A percentile compares a stretch with the other conserved stretches of the same genome.
phyloP scores from a whole-genome alignment of 2,113 vertebrate genomes.

The Neofelis nebulosa region DNA sequence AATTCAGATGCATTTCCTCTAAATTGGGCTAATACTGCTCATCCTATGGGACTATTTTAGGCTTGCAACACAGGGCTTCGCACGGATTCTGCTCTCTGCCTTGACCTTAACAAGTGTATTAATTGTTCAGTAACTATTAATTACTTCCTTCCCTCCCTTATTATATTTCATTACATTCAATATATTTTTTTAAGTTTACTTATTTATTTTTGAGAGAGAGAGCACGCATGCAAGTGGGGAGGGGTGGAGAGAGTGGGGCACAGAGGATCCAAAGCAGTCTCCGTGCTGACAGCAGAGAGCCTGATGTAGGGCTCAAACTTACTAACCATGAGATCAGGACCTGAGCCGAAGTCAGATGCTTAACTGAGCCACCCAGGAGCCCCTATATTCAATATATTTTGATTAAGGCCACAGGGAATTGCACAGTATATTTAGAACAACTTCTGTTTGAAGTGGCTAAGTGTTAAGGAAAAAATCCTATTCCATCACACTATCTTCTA shows the following conservation, averaged over 20 bases:
- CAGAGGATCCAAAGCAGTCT: no score
- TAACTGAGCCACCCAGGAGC: no score
- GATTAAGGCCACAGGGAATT: not conserved
- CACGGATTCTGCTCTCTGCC: not conserved
- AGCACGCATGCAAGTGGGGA: no score
- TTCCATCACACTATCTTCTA: not conserved
- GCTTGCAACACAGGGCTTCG: not conserved
- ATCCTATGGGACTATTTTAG: not conserved
- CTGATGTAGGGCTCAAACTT: no score
- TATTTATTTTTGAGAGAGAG: no score
- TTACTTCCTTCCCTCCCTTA: not conserved
- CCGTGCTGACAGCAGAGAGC: no score
- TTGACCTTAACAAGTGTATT: not conserved
- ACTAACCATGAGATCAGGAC: no score
- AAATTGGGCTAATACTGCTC: not conserved
- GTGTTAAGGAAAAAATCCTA: not conserved
- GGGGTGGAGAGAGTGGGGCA: no score
- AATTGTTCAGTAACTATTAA: not conserved
- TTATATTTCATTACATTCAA: not conserved
- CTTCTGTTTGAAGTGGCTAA: not conserved
- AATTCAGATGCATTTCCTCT: not conserved
- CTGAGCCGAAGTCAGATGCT: no score
- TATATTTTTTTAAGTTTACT: no score
- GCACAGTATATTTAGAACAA: not conserved
- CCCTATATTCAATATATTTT: not conserved